These are phyloP conservation scores for Drosophila anomelani DNA, from an alignment of 2,888 invertebrate genomes.

Conservation along the genomic window DNA sequence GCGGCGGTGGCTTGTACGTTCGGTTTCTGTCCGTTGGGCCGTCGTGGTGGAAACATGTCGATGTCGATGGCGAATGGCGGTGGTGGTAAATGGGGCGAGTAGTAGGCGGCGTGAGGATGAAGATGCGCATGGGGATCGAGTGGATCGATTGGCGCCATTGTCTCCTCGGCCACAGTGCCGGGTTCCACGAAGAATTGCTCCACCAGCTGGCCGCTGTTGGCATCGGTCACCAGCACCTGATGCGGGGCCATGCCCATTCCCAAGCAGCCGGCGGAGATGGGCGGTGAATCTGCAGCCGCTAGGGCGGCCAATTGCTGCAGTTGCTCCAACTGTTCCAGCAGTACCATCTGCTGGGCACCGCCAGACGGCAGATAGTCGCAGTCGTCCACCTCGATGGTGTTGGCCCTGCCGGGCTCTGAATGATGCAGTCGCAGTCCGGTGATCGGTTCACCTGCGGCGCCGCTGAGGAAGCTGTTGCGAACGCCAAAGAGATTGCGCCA, in stretches of 20 bases:
- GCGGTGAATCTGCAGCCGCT: conserved; percentile 82
- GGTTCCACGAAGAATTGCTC: conserved; percentile 80
- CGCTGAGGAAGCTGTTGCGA: conserved; percentile 57
- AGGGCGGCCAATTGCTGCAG: conserved; percentile 80
- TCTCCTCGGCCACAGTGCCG: conserved; percentile 65
- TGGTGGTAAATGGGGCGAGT: conserved; percentile 74
- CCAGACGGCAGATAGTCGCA: conserved; percentile 78
- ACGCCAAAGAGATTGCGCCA: conserved; percentile 83
- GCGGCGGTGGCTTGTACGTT: conserved; percentile 60
- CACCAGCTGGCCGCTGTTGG: conserved; percentile 76
- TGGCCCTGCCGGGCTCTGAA: conserved; percentile 82
- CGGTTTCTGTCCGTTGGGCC: conserved; percentile 75
- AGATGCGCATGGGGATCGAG: conserved; percentile 62
- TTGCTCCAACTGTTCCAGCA: conserved; percentile 82
- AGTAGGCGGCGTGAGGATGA: conserved; percentile 82
- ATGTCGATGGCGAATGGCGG: conserved; percentile 50
- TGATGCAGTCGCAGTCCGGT: conserved; percentile 61
- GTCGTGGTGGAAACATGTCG: conserved; percentile 69
- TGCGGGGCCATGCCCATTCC: conserved; percentile 70
- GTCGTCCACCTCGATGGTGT: conserved; percentile 84
- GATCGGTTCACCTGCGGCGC: conserved; percentile 58
- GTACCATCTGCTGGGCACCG: conserved; percentile 75
- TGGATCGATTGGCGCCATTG: conserved; percentile 47
- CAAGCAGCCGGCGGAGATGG: conserved; percentile 51
- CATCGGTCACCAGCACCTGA: conserved; percentile 79